Conservation (phyloP, 2,888 invertebrate species). For the Drosophila phalerata region DNA sequence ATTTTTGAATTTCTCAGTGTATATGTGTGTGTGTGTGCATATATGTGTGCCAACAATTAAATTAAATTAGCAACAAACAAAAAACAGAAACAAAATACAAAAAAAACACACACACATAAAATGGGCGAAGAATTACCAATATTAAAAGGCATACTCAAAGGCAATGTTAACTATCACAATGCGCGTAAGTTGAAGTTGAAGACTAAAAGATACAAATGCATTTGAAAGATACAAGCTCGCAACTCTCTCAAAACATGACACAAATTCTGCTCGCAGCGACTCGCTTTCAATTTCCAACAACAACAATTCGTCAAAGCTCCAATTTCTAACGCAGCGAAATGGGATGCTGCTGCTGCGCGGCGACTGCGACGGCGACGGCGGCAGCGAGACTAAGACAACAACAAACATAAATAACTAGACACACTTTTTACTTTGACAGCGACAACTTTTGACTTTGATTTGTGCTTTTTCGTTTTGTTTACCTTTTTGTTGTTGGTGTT, state of each 20-base stretch:
- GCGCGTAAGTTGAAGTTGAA: conserved; percentile 91
- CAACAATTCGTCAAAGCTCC: conserved; percentile 8
- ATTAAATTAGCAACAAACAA: conserved; percentile 16
- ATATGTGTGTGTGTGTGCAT: conserved; percentile 27
- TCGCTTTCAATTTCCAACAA: conserved; percentile 66
- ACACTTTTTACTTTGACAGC: conserved; percentile 43
- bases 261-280: conserved; percentile 6
- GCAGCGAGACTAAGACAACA: conserved; percentile 1
- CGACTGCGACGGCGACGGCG: neutral
- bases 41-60: conserved; percentile 23
- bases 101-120: conserved; percentile 80
- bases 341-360: neutral
- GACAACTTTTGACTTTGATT: conserved; percentile 51
- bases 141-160: conserved; percentile 95
- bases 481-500: conserved; percentile 48
- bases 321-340: conserved; percentile 20
- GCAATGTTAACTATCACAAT: conserved; percentile 96
- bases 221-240: neutral
- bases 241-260: conserved; percentile 28
- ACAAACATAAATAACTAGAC: conserved; percentile 25
- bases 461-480: conserved; percentile 55
- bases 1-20: conserved; percentile 52
- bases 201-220: neutral
- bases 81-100: conserved; percentile 11
- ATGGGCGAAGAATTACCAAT: conserved; percentile 97